phyloP scores from a whole-genome alignment of 2,888 invertebrate genomes.

The Trachelus iudaicus region DNA sequence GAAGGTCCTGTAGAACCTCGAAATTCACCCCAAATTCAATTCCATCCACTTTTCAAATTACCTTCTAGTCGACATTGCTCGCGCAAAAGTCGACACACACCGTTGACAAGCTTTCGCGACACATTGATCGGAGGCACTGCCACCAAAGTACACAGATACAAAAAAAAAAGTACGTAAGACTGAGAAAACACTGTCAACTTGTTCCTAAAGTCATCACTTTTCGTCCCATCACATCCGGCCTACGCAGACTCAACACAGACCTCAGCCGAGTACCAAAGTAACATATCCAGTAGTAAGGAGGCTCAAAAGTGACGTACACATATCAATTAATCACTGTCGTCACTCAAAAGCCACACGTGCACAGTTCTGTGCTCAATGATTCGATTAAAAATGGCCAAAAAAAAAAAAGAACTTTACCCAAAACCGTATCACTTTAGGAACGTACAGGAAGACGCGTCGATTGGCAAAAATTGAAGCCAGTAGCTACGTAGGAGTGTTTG shows the following conservation, averaged over 20 bases:
- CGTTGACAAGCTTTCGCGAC: not conserved
- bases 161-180: not conserved
- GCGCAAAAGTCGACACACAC: constrained; percentile 9
- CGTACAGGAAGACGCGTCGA: not conserved
- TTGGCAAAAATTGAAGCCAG: not conserved
- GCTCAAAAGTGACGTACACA: not conserved
- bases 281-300: not conserved
- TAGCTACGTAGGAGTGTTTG: not conserved
- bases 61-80: constrained; percentile 37
- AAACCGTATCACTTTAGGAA: not conserved
- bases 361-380: not conserved
- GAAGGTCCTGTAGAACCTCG: not conserved
- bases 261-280: not conserved
- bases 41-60: constrained; percentile 27
- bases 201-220: not conserved
- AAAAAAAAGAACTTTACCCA: not conserved
- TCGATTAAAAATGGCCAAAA: not conserved
- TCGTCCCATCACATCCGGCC: not conserved
- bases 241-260: not conserved
- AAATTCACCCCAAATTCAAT: no score
- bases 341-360: not conserved
- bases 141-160: not conserved
- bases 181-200: not conserved
- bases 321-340: not conserved
- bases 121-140: not conserved